A percentile compares a stretch with the other conserved stretches of the same genome.
Conservation (phyloP, 30 jellyfish, hydroid and myxozoan species). For the Morbakka virulenta region DNA sequence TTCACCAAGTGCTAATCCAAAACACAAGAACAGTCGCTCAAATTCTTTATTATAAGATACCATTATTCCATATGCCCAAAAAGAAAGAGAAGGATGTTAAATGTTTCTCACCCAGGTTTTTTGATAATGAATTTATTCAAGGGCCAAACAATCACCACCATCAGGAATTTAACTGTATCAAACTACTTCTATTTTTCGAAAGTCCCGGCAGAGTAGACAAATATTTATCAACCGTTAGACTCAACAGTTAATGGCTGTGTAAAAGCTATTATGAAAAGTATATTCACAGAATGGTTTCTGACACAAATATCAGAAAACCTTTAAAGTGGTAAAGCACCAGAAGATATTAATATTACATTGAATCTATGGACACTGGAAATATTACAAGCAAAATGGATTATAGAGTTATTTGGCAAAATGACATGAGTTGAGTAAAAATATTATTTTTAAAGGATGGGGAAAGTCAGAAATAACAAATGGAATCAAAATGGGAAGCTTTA, state of each 20-base stretch:
- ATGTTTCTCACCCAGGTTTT: background rate
- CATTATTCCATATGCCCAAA: slow-evolving; percentile 7
- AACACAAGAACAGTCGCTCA: background rate
- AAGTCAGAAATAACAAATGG: background rate
- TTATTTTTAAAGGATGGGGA: background rate
- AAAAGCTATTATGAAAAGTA: too few species aligned
- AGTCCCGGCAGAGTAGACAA: too few species aligned
- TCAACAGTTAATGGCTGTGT: too few species aligned
- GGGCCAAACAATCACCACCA: too few species aligned
- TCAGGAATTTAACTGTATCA: too few species aligned
- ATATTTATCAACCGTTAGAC: too few species aligned
- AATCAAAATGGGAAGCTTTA: background rate
- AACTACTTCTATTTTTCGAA: too few species aligned
- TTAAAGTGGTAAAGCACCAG: too few species aligned
- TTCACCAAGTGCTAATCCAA: background rate
- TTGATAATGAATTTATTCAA: too few species aligned
- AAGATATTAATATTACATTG: too few species aligned
- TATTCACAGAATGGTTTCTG: too few species aligned
- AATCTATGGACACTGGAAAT: background rate
- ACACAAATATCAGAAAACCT: too few species aligned
- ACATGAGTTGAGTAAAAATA: background rate
- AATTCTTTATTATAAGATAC: slow-evolving; percentile 1
- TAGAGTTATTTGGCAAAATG: background rate
- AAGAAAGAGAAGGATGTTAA: background rate
- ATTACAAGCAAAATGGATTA: background rate